phyloP scores from a whole-genome alignment of 2,797 vertebrate genomes.

The Protonibea diacanthus region DNA sequence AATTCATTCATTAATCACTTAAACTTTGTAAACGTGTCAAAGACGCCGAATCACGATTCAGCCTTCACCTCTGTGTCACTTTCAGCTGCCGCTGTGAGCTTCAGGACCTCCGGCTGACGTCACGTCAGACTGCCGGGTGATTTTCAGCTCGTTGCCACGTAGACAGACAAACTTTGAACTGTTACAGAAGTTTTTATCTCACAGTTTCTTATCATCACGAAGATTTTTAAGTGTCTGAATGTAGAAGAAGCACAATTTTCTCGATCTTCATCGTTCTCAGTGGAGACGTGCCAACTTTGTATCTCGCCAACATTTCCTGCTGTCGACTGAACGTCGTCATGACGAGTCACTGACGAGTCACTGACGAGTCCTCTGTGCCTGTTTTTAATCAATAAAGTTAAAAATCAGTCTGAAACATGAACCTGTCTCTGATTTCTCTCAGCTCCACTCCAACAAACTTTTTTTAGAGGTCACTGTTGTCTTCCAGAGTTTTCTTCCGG shows the following conservation, averaged over 20 bases:
- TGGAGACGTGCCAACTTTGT: background rate
- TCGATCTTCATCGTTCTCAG: background rate
- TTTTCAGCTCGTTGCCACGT: background rate
- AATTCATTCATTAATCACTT: too few species aligned
- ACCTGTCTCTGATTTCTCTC: background rate
- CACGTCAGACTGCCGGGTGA: background rate
- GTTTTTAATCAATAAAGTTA: constrained; percentile 25
- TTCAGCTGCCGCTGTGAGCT: too few species aligned
- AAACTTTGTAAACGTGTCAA: too few species aligned
- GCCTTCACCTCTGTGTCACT: too few species aligned
- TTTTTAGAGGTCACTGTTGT: too few species aligned
- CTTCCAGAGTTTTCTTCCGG: too few species aligned
- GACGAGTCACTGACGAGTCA: too few species aligned
- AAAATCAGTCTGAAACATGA: background rate
- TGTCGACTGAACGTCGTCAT: background rate
- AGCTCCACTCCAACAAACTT: too few species aligned
- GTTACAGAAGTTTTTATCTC: background rate
- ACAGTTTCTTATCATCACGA: background rate
- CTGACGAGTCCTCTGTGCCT: background rate
- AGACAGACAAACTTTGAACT: constrained; percentile 45
- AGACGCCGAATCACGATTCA: too few species aligned
- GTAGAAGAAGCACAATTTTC: constrained; percentile 4
- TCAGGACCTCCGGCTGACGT: too few species aligned
- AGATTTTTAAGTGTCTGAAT: constrained; percentile 13
- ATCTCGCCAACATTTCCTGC: background rate